Conservation (phyloP, 2,797 vertebrate species). For the Erithacus rubecula region DNA sequence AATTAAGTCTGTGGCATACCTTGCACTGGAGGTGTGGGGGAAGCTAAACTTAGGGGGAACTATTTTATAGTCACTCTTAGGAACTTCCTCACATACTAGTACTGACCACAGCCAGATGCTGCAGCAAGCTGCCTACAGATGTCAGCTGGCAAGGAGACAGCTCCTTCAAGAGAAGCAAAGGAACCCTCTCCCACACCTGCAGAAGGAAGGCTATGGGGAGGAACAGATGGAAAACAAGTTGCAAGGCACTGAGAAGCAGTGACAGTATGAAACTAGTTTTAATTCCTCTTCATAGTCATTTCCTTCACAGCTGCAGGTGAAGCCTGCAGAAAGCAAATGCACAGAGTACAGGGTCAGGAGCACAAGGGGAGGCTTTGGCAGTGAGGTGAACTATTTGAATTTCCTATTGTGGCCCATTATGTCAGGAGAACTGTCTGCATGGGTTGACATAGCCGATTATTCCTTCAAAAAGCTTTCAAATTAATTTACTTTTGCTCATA, state of each 20-base stretch:
- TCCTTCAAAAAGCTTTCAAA: background rate
- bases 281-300: background rate
- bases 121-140: background rate
- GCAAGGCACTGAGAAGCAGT: background rate
- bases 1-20: background rate
- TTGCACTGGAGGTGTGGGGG: background rate
- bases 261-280: background rate
- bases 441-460: rapidly evolving
- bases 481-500: background rate
- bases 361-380: background rate
- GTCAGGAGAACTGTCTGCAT: background rate
- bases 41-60: background rate
- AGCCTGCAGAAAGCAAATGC: background rate
- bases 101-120: background rate
- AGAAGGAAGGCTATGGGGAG: background rate
- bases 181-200: background rate
- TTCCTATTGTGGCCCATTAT: background rate
- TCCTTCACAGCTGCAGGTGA: background rate
- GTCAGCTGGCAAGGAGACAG: background rate
- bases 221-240: background rate
- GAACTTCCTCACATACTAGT: background rate
- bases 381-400: background rate
- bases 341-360: background rate
- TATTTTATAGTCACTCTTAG: background rate
- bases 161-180: background rate